phyloP scores from a whole-genome alignment of 2,888 invertebrate species.

The Epirrhoe tristata region DNA sequence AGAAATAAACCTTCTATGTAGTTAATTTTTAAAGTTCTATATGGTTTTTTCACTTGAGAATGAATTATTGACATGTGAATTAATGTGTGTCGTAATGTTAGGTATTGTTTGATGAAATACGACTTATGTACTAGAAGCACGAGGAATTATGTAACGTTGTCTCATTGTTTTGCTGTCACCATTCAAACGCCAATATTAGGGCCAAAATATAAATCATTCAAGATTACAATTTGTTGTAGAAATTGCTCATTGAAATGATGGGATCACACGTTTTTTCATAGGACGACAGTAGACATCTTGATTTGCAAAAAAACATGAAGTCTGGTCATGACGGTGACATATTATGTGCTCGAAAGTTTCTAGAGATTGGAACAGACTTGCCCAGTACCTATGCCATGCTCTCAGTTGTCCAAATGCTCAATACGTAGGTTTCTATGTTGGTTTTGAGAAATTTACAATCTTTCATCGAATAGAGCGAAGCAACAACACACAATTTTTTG shows the following conservation, averaged over 20 bases:
- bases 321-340: no score
- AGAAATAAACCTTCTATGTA: not conserved
- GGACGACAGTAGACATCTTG: not conserved
- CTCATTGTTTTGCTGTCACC: conserved; percentile 42
- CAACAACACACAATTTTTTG: no score
- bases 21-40: not conserved
- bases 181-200: conserved; percentile 42
- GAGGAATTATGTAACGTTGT: conserved; percentile 33
- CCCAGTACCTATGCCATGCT: not conserved
- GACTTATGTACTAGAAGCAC: conserved; percentile 39
- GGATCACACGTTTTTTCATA: not conserved
- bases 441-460: no score
- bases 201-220: conserved; percentile 24
- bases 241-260: not conserved
- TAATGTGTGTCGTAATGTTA: conserved; percentile 47
- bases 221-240: not conserved
- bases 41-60: conserved; percentile 36
- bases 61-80: conserved; percentile 42
- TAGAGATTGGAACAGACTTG: no score
- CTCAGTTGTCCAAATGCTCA: not conserved
- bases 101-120: conserved; percentile 51
- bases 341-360: no score
- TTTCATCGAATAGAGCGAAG: no score
- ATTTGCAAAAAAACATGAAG: no score
- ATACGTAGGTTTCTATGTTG: no score